Evolutionary conservation across 2,888 invertebrate species (phyloP).

Genomic region (Drosophila kokeensis): DNA sequence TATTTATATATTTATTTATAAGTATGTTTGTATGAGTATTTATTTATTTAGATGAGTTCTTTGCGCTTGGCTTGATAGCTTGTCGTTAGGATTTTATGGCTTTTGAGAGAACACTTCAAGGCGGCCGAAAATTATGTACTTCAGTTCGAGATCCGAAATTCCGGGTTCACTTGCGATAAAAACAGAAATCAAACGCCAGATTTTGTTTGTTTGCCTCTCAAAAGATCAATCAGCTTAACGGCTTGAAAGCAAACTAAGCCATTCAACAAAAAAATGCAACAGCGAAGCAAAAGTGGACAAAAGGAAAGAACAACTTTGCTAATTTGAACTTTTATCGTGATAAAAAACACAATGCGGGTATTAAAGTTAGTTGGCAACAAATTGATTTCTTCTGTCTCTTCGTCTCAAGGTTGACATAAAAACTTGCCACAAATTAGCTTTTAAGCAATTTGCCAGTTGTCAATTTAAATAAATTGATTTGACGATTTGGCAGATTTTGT

Average conservation of each 20-base stretch:
- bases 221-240: conserved; percentile 49
- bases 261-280: conserved; percentile 4
- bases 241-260: conserved; percentile 21
- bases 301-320: neutral
- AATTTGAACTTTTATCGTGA: conserved; percentile 16
- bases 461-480: conserved; percentile 58
- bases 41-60: conserved; percentile 63
- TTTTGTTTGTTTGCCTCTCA: conserved; percentile 48
- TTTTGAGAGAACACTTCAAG: conserved; percentile 61
- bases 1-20: conserved; percentile 33
- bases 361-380: conserved; percentile 44
- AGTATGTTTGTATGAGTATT: neutral
- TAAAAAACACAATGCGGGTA: conserved; percentile 2
- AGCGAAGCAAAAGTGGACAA: neutral
- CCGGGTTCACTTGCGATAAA: conserved; percentile 61
- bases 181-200: conserved; percentile 21
- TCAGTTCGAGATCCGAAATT: conserved; percentile 61
- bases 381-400: conserved; percentile 23
- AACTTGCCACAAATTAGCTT: conserved; percentile 53
- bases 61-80: conserved; percentile 40
- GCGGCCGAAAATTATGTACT: conserved; percentile 55
- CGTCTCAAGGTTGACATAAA: conserved; percentile 38
- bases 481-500: conserved; percentile 20
- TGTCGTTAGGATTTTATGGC: conserved; percentile 64
- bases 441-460: conserved; percentile 28